phyloP scores from a whole-genome alignment of 1,140 invertebrate genomes.

The Zaprionus inermis region DNA sequence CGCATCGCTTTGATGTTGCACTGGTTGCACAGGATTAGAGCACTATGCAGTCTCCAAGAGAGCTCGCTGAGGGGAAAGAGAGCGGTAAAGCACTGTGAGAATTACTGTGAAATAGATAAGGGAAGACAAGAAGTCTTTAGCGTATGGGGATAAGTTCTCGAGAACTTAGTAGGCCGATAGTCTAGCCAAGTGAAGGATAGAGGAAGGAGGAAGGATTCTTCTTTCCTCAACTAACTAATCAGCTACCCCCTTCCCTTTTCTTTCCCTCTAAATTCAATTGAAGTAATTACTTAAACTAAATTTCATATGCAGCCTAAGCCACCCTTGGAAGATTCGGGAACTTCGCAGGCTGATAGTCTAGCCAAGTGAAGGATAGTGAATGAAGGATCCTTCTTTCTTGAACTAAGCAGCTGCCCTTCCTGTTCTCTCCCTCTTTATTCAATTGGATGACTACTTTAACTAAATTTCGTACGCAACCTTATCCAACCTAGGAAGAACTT shows the following conservation, averaged over 20 bases:
- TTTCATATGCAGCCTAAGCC: background rate
- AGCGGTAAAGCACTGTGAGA: background rate
- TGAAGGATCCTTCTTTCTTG: too few relatives aligned
- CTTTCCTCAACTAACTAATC: background rate
- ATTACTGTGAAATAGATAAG: background rate
- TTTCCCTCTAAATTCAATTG: background rate
- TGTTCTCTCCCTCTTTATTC: too few relatives aligned
- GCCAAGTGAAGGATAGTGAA: too few relatives aligned
- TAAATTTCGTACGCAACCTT: too few relatives aligned
- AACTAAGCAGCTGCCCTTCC: too few relatives aligned
- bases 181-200: background rate
- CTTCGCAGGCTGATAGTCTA: too few relatives aligned
- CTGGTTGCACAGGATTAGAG: slow-evolving; percentile 38
- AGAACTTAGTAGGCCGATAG: too few relatives aligned
- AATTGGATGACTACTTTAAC: too few relatives aligned
- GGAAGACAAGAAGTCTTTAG: background rate
- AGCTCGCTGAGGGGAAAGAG: background rate
- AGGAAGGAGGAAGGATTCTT: background rate
- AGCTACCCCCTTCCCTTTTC: background rate
- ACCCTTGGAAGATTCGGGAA: too few relatives aligned
- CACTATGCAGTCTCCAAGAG: background rate
- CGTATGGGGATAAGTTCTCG: too few relatives aligned
- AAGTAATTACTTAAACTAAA: background rate
- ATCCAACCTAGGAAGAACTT: too few relatives aligned
- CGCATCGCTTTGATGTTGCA: slow-evolving; percentile 48